These are phyloP conservation scores for Indicator indicator DNA, from an alignment of 2,113 vertebrate species.

Conservation along the genomic window DNA sequence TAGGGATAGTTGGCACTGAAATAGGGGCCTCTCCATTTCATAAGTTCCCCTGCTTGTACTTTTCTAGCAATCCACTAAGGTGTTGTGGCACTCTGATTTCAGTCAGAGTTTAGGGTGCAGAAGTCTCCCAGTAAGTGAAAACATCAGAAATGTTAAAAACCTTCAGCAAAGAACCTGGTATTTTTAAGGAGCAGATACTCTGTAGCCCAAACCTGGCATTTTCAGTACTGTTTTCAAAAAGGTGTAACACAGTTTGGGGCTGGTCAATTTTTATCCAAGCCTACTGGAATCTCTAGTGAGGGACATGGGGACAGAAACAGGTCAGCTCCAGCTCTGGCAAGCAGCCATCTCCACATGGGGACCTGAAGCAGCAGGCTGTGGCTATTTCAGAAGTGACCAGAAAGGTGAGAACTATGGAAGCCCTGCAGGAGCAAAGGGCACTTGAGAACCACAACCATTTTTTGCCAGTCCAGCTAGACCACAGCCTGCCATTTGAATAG, in stretches of 20 bases:
- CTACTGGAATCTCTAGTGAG: not conserved
- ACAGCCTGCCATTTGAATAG: not conserved
- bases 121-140: not conserved
- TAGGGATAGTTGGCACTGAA: not conserved
- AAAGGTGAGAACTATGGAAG: not conserved
- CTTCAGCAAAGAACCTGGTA: not conserved
- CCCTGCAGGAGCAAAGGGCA: not conserved
- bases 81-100: not conserved
- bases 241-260: not conserved
- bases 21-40: not conserved
- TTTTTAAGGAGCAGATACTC: not conserved
- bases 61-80: not conserved
- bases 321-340: not conserved
- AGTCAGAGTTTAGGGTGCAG: not conserved
- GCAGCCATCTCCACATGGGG: rapidly evolving
- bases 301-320: not conserved
- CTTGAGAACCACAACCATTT: not conserved
- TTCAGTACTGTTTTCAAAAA: not conserved
- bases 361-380: not conserved
- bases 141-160: not conserved
- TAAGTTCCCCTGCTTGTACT: not conserved
- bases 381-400: not conserved
- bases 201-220: not conserved
- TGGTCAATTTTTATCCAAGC: not conserved
- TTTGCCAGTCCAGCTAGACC: not conserved